Evolutionary conservation across 2,113 vertebrate genomes (phyloP).

Genomic region (Donacobius atricapilla): DNA sequence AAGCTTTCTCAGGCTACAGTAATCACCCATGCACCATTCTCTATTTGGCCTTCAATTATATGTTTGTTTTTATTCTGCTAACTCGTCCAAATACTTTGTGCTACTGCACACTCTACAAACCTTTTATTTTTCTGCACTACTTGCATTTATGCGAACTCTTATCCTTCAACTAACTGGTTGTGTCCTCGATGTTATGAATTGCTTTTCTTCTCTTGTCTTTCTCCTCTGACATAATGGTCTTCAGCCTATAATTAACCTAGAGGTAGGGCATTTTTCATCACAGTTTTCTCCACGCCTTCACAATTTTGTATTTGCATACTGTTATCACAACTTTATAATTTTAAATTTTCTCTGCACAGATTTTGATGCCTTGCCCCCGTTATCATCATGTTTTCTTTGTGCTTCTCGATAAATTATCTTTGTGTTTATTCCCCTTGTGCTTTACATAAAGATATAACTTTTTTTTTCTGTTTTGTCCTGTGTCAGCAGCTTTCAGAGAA

Average conservation of each 20-base stretch:
- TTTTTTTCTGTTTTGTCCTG: not conserved
- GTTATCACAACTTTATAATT: not conserved
- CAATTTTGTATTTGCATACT: not conserved
- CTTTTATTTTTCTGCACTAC: not conserved
- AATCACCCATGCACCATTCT: not conserved
- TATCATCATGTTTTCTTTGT: not conserved
- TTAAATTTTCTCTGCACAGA: not conserved
- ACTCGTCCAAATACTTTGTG: not conserved
- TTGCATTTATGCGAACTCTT: not conserved
- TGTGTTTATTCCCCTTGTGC: not conserved
- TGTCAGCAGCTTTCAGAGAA: not conserved
- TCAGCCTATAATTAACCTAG: constrained; percentile 28
- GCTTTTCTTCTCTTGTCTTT: not conserved
- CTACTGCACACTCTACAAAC: not conserved
- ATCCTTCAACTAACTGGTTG: constrained; percentile 10
- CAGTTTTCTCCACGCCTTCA: not conserved
- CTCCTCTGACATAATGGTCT: not conserved
- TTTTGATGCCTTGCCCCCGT: not conserved
- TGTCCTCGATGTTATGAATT: not conserved
- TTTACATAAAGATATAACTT: not conserved
- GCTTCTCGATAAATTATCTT: not conserved
- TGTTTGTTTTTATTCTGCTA: constrained; percentile 12
- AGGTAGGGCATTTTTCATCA: not conserved
- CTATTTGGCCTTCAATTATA: not conserved
- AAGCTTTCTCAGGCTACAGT: not conserved